A percentile compares a stretch with the other conserved stretches of the same genome.
phyloP scores from a whole-genome alignment of 1,140 invertebrate species.

The Bombus cullumanus region DNA sequence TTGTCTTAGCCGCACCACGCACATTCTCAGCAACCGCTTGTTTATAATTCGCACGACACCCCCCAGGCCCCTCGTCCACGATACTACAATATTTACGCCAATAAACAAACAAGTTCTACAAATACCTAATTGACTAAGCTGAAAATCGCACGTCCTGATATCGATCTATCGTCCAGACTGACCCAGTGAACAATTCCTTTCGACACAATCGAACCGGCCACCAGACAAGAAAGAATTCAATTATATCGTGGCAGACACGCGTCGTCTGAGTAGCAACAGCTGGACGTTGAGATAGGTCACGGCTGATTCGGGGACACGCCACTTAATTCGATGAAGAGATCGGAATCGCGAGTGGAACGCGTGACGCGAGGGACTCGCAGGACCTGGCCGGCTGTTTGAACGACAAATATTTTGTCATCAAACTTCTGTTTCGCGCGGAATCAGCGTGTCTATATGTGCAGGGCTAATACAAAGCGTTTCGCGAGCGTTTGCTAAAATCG shows the following conservation, averaged over 20 bases:
- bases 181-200: neutral
- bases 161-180: neutral
- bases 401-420: constrained; percentile 84
- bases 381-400: constrained; percentile 81
- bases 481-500: constrained; percentile 82
- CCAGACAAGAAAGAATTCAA: neutral
- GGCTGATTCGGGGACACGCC: neutral
- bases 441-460: constrained; percentile 82
- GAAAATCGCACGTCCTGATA: too few relatives aligned
- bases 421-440: constrained; percentile 80
- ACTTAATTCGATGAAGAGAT: constrained; percentile 38
- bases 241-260: neutral
- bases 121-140: too few relatives aligned
- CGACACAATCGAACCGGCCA: neutral
- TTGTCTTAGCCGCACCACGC: too few relatives aligned
- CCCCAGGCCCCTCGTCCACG: too few relatives aligned
- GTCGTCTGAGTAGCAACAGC: neutral
- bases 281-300: constrained; percentile 24
- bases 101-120: too few relatives aligned
- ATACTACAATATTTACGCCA: too few relatives aligned
- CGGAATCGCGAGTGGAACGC: constrained; percentile 33
- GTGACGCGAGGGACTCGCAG: constrained; percentile 74
- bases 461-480: constrained; percentile 82
- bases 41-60: too few relatives aligned
- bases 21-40: too few relatives aligned